Evolutionary conservation across 2,797 vertebrate genomes (phyloP).

Genomic region (Platalea minor): DNA sequence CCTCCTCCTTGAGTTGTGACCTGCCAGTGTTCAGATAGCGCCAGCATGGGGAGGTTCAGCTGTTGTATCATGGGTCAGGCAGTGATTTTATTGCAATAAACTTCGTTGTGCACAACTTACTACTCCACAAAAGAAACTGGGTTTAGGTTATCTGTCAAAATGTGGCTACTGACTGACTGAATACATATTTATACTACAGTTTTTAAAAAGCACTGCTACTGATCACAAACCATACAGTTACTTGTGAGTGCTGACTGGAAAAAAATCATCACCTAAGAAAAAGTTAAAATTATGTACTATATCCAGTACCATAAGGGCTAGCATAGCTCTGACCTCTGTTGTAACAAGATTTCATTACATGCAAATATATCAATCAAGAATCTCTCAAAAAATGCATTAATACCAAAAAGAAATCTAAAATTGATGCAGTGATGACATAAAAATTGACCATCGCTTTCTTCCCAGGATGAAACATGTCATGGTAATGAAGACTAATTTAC

Average conservation of each 20-base stretch:
- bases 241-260: background rate
- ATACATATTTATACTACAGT: background rate
- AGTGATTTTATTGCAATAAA: background rate
- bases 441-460: background rate
- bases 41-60: rapidly evolving
- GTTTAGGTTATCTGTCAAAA: background rate
- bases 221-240: background rate
- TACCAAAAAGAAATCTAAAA: background rate
- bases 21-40: background rate
- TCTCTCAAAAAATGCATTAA: background rate
- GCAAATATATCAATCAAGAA: background rate
- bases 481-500: background rate
- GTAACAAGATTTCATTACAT: background rate
- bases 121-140: background rate
- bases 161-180: background rate
- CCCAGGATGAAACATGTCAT: background rate
- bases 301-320: background rate
- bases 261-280: background rate
- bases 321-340: background rate
- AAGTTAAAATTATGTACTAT: background rate
- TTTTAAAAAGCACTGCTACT: background rate
- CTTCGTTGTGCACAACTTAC: background rate
- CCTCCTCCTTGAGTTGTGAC: background rate
- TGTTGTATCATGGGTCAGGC: background rate
- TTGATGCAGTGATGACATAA: background rate